Conservation (phyloP, 1,140 invertebrate genomes). For the Oreohelix idahoensis region DNA sequence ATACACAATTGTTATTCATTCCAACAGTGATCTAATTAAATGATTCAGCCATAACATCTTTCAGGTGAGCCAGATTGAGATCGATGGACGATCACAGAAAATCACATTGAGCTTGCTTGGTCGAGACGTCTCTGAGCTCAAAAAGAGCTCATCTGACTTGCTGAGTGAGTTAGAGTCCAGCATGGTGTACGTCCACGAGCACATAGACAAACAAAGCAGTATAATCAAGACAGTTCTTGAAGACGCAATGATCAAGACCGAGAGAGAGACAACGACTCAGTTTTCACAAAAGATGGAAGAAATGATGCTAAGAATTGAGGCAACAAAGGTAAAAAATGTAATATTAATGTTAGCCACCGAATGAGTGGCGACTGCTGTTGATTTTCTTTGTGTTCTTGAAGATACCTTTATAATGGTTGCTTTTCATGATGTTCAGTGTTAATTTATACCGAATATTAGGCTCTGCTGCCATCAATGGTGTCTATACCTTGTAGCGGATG, state of each 20-base stretch:
- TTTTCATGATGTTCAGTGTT: too few species aligned
- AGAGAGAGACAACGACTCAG: neutral
- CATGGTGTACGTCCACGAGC: constrained; percentile 44
- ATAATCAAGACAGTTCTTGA: constrained; percentile 21
- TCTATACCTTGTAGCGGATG: too few species aligned
- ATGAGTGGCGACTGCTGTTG: too few species aligned
- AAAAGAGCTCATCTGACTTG: constrained; percentile 28
- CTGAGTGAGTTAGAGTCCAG: constrained; percentile 48
- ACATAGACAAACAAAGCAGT: constrained; percentile 35
- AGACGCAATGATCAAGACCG: neutral
- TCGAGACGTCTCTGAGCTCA: constrained; percentile 29
- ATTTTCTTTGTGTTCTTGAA: too few species aligned
- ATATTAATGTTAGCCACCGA: too few species aligned
- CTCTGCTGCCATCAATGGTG: too few species aligned
- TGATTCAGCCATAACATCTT: too few species aligned
- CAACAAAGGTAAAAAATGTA: constrained; percentile 14
- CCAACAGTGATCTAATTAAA: too few species aligned
- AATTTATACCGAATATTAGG: too few species aligned
- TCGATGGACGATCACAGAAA: constrained; percentile 26
- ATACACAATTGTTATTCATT: too few species aligned
- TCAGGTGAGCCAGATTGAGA: constrained; percentile 28
- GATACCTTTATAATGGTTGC: too few species aligned
- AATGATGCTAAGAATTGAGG: neutral
- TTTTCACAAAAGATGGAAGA: constrained; percentile 5
- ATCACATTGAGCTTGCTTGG: constrained; percentile 8